Conservation (phyloP, 1,140 invertebrate genomes). For the Neodiprion virginianus region DNA sequence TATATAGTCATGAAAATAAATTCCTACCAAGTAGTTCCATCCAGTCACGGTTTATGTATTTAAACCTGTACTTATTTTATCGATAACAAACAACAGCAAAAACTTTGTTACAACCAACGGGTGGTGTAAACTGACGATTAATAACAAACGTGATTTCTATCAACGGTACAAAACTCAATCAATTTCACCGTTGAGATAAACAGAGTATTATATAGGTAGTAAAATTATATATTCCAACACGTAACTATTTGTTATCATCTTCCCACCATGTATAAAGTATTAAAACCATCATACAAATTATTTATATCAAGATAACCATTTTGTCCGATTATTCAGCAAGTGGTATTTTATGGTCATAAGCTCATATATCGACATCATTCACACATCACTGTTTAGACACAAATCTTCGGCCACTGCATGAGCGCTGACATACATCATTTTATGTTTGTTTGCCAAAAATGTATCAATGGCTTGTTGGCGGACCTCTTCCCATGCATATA, state of each 20-base stretch:
- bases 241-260: too few species aligned
- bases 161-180: too few species aligned
- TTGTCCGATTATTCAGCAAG: background rate
- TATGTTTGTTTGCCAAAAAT: slow-evolving; percentile 72
- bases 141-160: too few species aligned
- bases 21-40: background rate
- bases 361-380: background rate
- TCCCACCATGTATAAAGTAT: too few species aligned
- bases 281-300: background rate
- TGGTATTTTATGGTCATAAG: background rate
- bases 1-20: background rate
- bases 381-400: slow-evolving; percentile 55
- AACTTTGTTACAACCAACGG: too few species aligned
- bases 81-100: too few species aligned
- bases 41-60: too few species aligned
- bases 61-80: too few species aligned
- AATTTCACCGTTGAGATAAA: too few species aligned
- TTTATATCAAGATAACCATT: background rate
- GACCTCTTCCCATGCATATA: slow-evolving; percentile 81
- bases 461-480: slow-evolving; percentile 74
- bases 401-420: slow-evolving; percentile 80
- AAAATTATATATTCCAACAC: too few species aligned
- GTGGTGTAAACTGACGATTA: too few species aligned
- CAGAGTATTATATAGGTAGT: too few species aligned
- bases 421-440: slow-evolving; percentile 85